Evolutionary conservation across 92 coral and sea anemone genomes (phyloP), one percentile per base, ranked within the genome.

Genomic region (Pocillopora grandis): DNA sequence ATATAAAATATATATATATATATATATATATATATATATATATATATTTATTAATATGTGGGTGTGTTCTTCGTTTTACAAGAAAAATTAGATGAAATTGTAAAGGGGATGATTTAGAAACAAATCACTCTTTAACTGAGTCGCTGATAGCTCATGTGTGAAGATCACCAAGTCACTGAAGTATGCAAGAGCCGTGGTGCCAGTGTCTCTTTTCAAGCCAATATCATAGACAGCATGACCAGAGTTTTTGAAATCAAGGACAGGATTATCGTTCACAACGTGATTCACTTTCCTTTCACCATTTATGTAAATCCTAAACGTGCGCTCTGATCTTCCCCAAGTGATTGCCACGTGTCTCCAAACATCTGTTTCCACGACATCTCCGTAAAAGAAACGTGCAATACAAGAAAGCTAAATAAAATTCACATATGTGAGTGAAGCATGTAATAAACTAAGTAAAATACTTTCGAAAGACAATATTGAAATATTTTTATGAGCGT

Each of bases 181-280:
- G 71, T 60, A 82, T 6, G 78, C 86, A 36, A 60, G 78, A 19
- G 72, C 18, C 20, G 78, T 75, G 10, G 42, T n/a, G 2, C 63
- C 72, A 52, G 9, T 49, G 20, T 82, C 86, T n/a, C 86, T 82
- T 80, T 82, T 82, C 48, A 82, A 82, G 78, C 86, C 86, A 52
- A 82, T 82, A 20, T 82, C 86, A 56, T 72, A 82, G 15, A 72
- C 64, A 16, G 72, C 13, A 62, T 72, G 86, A 2, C 84, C 76
- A 6, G 84, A 67, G 69, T 80, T 80, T 66, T 55, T 80, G 27
- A 80, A 55, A 57, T 56, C 56, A 56, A 67, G 58, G 10, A 17
- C 19, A 16, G 23, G 33, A 31, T 80, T 69, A 31, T 27, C 12
- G 6, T 35, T 10, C 17, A 31, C 57, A 35, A 16, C n/a, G 12